Conservation (phyloP, 2,888 invertebrate species). For the Physocephala rufipes region DNA sequence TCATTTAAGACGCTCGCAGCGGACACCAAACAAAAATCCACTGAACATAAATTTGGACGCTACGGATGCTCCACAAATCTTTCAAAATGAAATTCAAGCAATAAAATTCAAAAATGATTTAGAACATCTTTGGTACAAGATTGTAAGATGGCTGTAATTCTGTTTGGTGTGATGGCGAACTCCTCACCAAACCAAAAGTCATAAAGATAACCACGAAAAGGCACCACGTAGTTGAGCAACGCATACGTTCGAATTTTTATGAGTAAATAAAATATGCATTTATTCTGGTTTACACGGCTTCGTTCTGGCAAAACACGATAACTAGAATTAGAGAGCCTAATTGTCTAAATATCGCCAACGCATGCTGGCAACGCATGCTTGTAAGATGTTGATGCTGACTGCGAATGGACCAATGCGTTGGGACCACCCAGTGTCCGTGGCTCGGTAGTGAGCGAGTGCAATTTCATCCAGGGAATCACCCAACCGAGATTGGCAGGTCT, state of each 20-base stretch:
- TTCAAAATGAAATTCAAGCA: slow-evolving; percentile 3
- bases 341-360: slow-evolving; percentile 24
- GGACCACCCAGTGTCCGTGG: background rate
- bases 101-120: slow-evolving; percentile 28
- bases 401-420: background rate
- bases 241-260: slow-evolving; percentile 17
- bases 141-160: slow-evolving; percentile 3
- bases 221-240: background rate
- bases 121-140: slow-evolving; percentile 5
- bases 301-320: too few species aligned
- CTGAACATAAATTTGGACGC: slow-evolving; percentile 15
- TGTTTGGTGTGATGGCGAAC: background rate
- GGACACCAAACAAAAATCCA: background rate
- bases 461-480: background rate
- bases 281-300: background rate
- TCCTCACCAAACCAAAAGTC: background rate
- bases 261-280: background rate
- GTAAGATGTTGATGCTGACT: background rate
- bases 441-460: background rate
- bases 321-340: background rate
- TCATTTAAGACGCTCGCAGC: too few species aligned
- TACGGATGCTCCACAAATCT: slow-evolving; percentile 22
- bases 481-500: background rate
- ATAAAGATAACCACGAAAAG: background rate
- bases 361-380: background rate